phyloP scores from a whole-genome alignment of 1,140 invertebrate genomes.

The Euwallacea fornicatus region DNA sequence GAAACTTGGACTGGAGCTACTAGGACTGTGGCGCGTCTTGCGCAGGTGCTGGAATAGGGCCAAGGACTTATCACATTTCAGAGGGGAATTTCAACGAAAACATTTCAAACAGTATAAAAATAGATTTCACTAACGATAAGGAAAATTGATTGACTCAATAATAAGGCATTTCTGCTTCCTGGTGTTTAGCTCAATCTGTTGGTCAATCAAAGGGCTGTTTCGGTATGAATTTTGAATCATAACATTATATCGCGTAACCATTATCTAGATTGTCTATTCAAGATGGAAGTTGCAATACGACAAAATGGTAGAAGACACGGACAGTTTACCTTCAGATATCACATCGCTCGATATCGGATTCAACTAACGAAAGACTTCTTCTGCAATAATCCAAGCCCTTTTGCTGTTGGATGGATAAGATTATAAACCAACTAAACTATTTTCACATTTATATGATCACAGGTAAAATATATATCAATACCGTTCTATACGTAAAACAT shows the following conservation, averaged over 20 bases:
- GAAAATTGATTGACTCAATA: constrained; percentile 29
- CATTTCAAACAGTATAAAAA: constrained; percentile 30
- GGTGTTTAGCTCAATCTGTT: background rate
- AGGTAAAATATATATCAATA: constrained; percentile 17
- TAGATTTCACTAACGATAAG: constrained; percentile 24
- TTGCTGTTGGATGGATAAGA: background rate
- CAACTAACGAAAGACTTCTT: too few relatives aligned
- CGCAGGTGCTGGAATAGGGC: constrained; percentile 10
- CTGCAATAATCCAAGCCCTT: background rate
- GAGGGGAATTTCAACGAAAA: constrained; percentile 18
- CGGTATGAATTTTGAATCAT: too few relatives aligned
- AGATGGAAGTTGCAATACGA: too few relatives aligned
- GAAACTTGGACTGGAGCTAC: constrained; percentile 16
- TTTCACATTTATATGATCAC: constrained; percentile 21
- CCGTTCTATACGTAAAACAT: constrained; percentile 17
- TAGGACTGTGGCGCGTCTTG: background rate
- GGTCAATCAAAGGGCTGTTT: too few relatives aligned
- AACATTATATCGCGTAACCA: too few relatives aligned
- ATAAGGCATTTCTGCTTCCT: constrained; percentile 31
- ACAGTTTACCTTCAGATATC: too few relatives aligned
- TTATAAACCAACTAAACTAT: constrained; percentile 14
- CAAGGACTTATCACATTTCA: constrained; percentile 29
- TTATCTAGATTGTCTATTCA: too few relatives aligned
- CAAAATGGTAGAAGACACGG: too few relatives aligned
- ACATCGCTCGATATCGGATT: too few relatives aligned